phyloP scores from a whole-genome alignment of 2,113 vertebrate genomes.

The Embiotoca jacksoni region DNA sequence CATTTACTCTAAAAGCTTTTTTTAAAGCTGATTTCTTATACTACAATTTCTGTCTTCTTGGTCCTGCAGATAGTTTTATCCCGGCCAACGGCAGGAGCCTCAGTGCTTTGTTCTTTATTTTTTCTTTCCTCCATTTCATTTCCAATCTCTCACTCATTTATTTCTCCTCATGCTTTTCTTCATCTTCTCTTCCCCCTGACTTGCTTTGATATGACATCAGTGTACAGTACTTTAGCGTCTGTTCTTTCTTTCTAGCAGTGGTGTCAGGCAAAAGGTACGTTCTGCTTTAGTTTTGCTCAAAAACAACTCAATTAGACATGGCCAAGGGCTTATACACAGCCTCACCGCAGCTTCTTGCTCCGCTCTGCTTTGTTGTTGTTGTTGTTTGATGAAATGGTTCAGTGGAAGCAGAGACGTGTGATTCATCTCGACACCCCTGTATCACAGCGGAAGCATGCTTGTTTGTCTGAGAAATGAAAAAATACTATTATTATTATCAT shows the following conservation, averaged over 20 bases:
- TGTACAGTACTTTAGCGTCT: slow-evolving; percentile 58
- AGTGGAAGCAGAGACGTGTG: slow-evolving; percentile 55
- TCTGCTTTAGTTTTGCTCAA: slow-evolving; percentile 65
- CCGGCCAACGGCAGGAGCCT: slow-evolving; percentile 7
- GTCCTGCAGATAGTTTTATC: slow-evolving; percentile 11
- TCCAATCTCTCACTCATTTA: slow-evolving; percentile 46
- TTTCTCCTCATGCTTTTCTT: slow-evolving; percentile 59
- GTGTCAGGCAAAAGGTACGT: slow-evolving; percentile 73
- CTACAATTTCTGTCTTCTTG: slow-evolving; percentile 8
- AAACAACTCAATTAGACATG: slow-evolving; percentile 69
- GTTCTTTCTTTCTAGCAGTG: slow-evolving; percentile 63
- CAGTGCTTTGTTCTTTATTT: neutral
- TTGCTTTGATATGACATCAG: slow-evolving; percentile 61
- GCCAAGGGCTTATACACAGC: slow-evolving; percentile 45
- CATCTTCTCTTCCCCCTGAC: slow-evolving; percentile 37
- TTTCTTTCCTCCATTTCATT: slow-evolving; percentile 31
- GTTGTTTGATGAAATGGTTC: slow-evolving; percentile 71
- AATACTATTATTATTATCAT: slow-evolving; percentile 9
- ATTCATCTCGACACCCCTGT: slow-evolving; percentile 60
- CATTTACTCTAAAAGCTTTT: neutral
- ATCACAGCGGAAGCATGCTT: slow-evolving; percentile 47
- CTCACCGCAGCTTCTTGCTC: slow-evolving; percentile 54
- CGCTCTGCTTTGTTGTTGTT: slow-evolving; percentile 61
- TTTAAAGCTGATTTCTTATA: slow-evolving; percentile 5
- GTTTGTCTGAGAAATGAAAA: slow-evolving; percentile 50